Evolutionary conservation across 1,140 invertebrate genomes (phyloP).

Genomic region (Dendroctonus valens): DNA sequence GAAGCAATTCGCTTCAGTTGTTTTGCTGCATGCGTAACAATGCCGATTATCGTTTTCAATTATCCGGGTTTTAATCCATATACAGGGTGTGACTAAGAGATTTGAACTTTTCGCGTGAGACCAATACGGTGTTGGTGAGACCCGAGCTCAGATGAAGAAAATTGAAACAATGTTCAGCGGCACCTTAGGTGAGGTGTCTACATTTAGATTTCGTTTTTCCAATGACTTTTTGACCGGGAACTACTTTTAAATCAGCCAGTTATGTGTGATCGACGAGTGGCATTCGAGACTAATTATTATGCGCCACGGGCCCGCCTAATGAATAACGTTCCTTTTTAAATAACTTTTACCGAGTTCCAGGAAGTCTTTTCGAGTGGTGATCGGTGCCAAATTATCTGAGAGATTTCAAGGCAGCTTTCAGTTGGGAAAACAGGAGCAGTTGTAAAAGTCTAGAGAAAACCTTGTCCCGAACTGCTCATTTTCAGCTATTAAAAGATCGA

Average conservation of each 20-base stretch:
- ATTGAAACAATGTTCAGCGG: neutral
- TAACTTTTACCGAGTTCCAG: constrained; percentile 6
- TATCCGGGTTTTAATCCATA: too few relatives aligned
- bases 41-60: neutral
- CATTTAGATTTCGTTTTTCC: neutral
- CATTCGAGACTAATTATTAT: constrained; percentile 13
- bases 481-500: too few relatives aligned
- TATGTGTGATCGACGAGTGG: neutral
- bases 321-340: constrained; percentile 5
- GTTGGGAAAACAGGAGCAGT: too few relatives aligned
- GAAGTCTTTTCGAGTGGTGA: neutral
- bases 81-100: too few relatives aligned
- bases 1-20: constrained; percentile 8
- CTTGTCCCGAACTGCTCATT: too few relatives aligned
- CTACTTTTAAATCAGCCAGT: constrained; percentile 1
- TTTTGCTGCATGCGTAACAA: constrained; percentile 1
- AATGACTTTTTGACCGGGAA: constrained; percentile 6
- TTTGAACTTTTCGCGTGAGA: too few relatives aligned
- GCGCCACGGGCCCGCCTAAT: neutral
- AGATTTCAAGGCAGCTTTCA: too few relatives aligned
- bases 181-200: neutral
- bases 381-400: too few relatives aligned
- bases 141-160: too few relatives aligned
- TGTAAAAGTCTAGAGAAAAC: too few relatives aligned
- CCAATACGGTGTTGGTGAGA: too few relatives aligned